These are phyloP conservation scores for Eubasilissa regina DNA, from an alignment of 1,140 invertebrate genomes.

Conservation along the genomic window DNA sequence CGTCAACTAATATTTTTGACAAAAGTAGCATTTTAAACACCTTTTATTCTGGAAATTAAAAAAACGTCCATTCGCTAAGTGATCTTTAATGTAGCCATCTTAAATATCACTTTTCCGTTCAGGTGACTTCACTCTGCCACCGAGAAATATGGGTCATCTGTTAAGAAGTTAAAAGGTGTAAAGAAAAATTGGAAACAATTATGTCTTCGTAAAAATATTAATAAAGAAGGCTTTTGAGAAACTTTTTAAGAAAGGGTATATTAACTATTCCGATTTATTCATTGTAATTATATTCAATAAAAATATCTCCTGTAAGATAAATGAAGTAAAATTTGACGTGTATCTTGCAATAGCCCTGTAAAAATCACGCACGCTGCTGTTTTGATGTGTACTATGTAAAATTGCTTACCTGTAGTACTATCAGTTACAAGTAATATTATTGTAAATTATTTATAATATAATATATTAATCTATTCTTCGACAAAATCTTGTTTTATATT, in stretches of 20 bases:
- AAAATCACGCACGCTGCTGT: constrained; percentile 30
- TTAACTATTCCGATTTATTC: too few species aligned
- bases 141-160: too few species aligned
- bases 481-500: not conserved
- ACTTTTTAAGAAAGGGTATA: too few species aligned
- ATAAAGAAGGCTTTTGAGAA: too few species aligned
- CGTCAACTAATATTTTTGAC: too few species aligned
- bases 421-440: not conserved
- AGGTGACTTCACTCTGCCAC: too few species aligned
- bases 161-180: too few species aligned
- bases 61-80: not conserved
- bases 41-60: not conserved
- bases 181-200: too few species aligned
- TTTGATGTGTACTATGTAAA: not conserved
- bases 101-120: not conserved
- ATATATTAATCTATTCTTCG: not conserved
- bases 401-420: not conserved
- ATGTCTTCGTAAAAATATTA: too few species aligned
- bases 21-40: too few species aligned
- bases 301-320: constrained; percentile 44
- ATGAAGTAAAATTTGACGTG: constrained; percentile 35
- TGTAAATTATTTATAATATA: not conserved
- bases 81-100: not conserved
- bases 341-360: constrained; percentile 38
- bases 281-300: not conserved